Evolutionary conservation across 2,113 vertebrate species (phyloP).

Genomic region (Perca fluviatilis): DNA sequence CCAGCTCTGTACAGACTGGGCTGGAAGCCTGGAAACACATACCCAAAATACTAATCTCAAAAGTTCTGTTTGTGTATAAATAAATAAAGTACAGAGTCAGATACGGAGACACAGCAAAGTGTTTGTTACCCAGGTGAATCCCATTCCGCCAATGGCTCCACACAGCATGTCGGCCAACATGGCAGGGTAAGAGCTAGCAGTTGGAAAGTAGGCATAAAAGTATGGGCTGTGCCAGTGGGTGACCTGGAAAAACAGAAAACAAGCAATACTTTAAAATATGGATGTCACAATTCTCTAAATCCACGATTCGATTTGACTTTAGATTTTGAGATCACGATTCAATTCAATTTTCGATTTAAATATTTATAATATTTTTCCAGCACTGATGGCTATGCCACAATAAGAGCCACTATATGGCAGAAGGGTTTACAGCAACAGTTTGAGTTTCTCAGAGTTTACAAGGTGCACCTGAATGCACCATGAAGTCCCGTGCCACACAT

Average conservation of each 20-base stretch:
- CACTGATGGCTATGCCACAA: no score
- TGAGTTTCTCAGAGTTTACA: no score
- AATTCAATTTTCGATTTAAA: no score
- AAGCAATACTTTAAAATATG: background rate
- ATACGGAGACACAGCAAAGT: background rate
- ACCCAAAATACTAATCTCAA: background rate
- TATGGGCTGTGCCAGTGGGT: conserved; percentile 97
- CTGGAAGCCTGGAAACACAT: conserved; percentile 88
- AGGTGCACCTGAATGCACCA: no score
- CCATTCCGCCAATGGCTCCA: conserved; percentile 92
- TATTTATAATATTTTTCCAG: no score
- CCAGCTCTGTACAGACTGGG: conserved; percentile 96
- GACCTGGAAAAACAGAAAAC: conserved; percentile 80
- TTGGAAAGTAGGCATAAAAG: conserved; percentile 95
- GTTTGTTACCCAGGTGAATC: conserved; percentile 94
- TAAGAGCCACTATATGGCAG: no score
- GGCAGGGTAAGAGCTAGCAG: conserved; percentile 89
- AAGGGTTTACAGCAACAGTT: no score
- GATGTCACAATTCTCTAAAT: no score
- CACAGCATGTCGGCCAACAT: conserved; percentile 94
- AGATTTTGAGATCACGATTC: no score
- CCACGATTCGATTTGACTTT: no score
- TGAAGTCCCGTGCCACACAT: no score
- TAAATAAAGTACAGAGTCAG: background rate
- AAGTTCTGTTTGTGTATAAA: background rate